Evolutionary conservation across 2,113 vertebrate genomes (phyloP).

Genomic region (Daubentonia madagascariensis): DNA sequence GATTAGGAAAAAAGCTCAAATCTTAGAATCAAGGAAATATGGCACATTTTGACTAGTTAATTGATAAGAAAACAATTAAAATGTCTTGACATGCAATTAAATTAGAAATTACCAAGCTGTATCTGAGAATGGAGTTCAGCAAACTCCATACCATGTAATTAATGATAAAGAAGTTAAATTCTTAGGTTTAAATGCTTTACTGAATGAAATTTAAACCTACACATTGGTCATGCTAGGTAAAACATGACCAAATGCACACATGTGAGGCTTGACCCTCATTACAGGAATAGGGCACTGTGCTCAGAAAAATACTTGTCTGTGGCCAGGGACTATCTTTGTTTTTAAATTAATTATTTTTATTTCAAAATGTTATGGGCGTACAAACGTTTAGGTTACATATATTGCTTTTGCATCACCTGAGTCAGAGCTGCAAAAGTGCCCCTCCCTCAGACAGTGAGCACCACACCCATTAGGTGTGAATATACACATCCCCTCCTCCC

Average conservation of each 20-base stretch:
- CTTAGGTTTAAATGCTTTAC: neutral
- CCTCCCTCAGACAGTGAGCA: too few species aligned
- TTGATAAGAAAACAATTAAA: conserved; percentile 11
- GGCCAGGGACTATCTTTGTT: neutral
- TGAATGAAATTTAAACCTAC: neutral
- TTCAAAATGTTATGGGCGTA: too few species aligned
- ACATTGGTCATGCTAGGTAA: neutral
- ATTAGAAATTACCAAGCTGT: neutral
- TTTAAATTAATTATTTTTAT: too few species aligned
- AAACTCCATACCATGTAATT: neutral
- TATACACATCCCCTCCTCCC: too few species aligned
- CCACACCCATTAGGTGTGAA: too few species aligned
- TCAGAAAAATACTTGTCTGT: neutral
- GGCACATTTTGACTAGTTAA: neutral
- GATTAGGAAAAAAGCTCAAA: neutral
- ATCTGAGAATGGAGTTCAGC: neutral
- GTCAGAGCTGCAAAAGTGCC: too few species aligned
- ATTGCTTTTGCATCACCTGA: too few species aligned
- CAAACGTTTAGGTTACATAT: too few species aligned
- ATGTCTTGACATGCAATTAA: neutral
- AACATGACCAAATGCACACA: neutral
- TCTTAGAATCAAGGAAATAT: neutral
- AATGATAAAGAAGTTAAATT: neutral
- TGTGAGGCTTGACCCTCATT: neutral
- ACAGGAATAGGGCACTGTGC: neutral